phyloP scores from a whole-genome alignment of 1,140 invertebrate genomes.

The Hormaphis cornu region DNA sequence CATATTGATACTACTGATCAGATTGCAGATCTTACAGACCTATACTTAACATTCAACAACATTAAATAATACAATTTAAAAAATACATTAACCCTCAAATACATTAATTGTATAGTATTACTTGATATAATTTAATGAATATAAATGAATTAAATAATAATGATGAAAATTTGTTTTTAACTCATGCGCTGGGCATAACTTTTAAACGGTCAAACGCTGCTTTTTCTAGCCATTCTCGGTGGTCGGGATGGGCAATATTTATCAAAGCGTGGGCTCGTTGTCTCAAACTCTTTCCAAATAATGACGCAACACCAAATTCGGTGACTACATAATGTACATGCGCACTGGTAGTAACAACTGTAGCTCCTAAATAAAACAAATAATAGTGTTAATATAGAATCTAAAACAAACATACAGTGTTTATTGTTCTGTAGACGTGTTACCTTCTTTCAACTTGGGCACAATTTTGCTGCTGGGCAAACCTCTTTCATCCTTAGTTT shows the following conservation, averaged over 20 bases:
- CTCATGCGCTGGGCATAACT: slow-evolving; percentile 66
- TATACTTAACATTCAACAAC: too few species aligned
- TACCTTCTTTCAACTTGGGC: slow-evolving; percentile 23
- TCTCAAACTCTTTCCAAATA: slow-evolving; percentile 81
- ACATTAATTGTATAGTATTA: too few species aligned
- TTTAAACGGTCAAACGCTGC: slow-evolving; percentile 79
- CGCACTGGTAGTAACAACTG: slow-evolving; percentile 84
- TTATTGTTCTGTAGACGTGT: neutral
- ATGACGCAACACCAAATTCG: slow-evolving; percentile 78
- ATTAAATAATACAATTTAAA: too few species aligned
- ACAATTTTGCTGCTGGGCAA: slow-evolving; percentile 6
- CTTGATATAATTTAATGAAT: too few species aligned
- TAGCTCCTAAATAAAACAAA: slow-evolving; percentile 58
- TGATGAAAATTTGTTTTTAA: too few species aligned
- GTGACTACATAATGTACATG: slow-evolving; percentile 91
- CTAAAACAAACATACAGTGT: too few species aligned
- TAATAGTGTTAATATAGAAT: slow-evolving; percentile 18
- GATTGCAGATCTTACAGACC: too few species aligned
- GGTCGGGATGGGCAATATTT: slow-evolving; percentile 80
- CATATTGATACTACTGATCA: too few species aligned
- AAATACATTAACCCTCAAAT: too few species aligned
- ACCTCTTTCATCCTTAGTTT: slow-evolving; percentile 48
- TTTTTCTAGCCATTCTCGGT: slow-evolving; percentile 76
- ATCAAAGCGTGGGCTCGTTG: slow-evolving; percentile 85
- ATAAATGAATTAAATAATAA: too few species aligned